Base-by-base conservation (phyloP, 2,888 invertebrate species). In the Hetaerina titia region DNA sequence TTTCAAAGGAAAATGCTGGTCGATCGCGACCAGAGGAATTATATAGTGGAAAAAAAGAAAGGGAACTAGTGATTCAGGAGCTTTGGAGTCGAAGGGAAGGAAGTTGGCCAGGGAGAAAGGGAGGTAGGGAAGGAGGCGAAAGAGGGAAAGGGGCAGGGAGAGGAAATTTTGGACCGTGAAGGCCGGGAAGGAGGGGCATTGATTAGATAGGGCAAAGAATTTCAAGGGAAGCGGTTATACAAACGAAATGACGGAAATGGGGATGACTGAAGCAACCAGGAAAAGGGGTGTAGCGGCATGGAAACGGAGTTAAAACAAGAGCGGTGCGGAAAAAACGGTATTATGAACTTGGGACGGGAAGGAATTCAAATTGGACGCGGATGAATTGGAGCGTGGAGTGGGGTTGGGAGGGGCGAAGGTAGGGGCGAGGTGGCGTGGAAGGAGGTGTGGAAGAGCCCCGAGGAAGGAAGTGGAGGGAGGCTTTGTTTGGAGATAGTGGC, bases 1-100 rank as follows among this genome's bases (percentile, higher is more conserved):
- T n/a, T 45, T 45, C 45, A 94, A 90, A 95, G 95, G 95, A 95
- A 95, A 95, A 95, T 96, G 96, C 96, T 96, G 96, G 95, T 95
- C 45, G 45, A 45, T 45, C 87, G 9, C 81, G 25, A n/a, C n/a
- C 13, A 13, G 22, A n/a, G 22, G 81, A n/a, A 4, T 45, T 45
- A 45, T 45, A n/a, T 13, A 31, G 31, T 4, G 22, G 81, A n/a
- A n/a, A n/a, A n/a, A 13, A n/a, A n/a, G 31, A n/a, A n/a, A n/a
- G 25, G 87, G 15, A n/a, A n/a, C 15, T 45, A 45, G 45, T 45
- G n/a, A 81, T 81, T 19, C 81, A n/a, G 81, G 81, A 25, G n/a
- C 22, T 6, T 4, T n/a, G 81, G 22, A 45, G 11, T 8, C 15
- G 11, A 64, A 45, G 8, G n/a, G 60, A 89, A 15, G 19, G 25